These are phyloP conservation scores for Andricus curvator DNA, from an alignment of 2,888 invertebrate genomes.

Conservation along the genomic window DNA sequence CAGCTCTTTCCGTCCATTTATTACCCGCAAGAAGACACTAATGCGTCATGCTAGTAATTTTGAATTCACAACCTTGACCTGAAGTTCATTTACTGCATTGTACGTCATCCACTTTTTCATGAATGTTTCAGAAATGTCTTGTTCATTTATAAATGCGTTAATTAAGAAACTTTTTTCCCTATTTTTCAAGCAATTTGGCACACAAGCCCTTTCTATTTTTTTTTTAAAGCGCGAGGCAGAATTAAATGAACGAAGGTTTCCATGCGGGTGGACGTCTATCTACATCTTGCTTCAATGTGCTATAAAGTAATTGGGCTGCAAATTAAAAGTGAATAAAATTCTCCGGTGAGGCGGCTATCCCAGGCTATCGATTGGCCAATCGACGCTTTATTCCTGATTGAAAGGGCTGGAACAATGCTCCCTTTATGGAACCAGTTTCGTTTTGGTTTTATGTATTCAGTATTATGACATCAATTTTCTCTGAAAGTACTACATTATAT, in stretches of 20 bases:
- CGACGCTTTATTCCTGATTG: conserved; percentile 19
- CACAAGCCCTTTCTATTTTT: not conserved
- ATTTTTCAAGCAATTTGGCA: not conserved
- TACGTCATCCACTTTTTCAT: not conserved
- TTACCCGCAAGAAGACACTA: conserved; percentile 44
- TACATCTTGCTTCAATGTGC: conserved; percentile 27
- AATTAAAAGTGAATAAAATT: conserved; percentile 31
- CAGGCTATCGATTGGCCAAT: conserved; percentile 12
- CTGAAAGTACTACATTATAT: not conserved
- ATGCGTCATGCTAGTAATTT: conserved; percentile 47
- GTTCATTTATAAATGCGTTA: not conserved
- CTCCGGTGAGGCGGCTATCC: not conserved
- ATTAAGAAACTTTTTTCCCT: not conserved
- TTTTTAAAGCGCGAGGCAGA: not conserved
- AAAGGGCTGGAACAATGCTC: not conserved
- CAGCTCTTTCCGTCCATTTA: conserved; percentile 35
- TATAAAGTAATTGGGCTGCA: conserved; percentile 34
- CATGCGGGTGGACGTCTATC: not conserved
- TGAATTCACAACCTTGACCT: conserved; percentile 51
- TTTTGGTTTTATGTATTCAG: not conserved
- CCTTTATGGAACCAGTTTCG: not conserved
- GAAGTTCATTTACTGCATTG: conserved; percentile 5
- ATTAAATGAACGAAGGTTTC: conserved; percentile 9
- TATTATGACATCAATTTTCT: not conserved
- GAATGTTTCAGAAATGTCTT: not conserved